These are phyloP conservation scores for Macrochelys suwanniensis DNA, from an alignment of 2,797 vertebrate genomes.

Conservation along the genomic window DNA sequence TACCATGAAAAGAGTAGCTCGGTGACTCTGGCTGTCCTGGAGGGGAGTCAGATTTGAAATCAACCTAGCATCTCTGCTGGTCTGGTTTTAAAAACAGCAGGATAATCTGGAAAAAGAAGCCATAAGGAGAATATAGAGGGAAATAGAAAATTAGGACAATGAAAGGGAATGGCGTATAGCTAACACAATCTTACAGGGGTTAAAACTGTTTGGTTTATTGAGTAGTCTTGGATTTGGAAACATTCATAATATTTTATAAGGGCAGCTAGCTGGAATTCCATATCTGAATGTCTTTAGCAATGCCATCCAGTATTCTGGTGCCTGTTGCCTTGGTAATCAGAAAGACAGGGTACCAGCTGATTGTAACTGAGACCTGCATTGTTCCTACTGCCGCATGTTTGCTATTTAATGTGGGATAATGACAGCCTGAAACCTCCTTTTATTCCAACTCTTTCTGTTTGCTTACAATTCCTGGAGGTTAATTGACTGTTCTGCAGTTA, in stretches of 20 bases:
- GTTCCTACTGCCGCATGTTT: background rate
- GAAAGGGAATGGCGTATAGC: rapidly evolving
- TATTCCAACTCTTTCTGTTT: background rate
- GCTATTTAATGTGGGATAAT: background rate
- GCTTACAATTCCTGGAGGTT: background rate
- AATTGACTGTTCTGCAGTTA: rapidly evolving
- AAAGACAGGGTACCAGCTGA: rapidly evolving
- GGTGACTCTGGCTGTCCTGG: rapidly evolving
- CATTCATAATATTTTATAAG: background rate
- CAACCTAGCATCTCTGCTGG: background rate
- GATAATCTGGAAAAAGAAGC: background rate
- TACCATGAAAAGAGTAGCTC: rapidly evolving
- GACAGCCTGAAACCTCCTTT: background rate
- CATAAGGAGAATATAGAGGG: rapidly evolving
- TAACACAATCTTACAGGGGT: background rate
- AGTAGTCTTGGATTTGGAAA: constrained; percentile 33
- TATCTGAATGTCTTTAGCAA: constrained; percentile 26
- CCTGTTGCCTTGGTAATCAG: constrained; percentile 2
- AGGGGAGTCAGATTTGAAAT: background rate
- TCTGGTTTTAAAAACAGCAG: background rate
- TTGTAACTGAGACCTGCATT: background rate
- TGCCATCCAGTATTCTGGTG: constrained; percentile 32
- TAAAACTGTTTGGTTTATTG: constrained; percentile 7
- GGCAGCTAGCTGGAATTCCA: background rate
- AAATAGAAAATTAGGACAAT: background rate